Evolutionary conservation across 2,113 vertebrate genomes (phyloP).

Genomic region (Excalfactoria chinensis): DNA sequence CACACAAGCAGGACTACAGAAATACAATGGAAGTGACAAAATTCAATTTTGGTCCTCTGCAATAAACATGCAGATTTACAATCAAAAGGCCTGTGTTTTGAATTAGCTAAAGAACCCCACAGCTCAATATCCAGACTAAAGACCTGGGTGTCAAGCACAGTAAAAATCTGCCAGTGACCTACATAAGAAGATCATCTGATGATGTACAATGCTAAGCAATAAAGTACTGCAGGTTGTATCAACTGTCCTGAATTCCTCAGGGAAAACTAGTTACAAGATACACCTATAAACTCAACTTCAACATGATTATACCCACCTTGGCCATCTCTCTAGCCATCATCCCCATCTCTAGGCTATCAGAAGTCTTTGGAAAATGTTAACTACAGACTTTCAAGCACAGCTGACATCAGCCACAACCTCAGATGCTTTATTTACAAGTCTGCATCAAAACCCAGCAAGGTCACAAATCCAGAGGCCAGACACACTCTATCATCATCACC

Average conservation of each 20-base stretch:
- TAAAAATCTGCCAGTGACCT: rapidly evolving
- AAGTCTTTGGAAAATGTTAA: neutral
- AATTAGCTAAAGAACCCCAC: neutral
- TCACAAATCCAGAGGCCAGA: neutral
- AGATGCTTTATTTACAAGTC: neutral
- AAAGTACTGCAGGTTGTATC: neutral
- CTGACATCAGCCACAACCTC: neutral
- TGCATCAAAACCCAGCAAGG: neutral
- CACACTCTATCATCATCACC: neutral
- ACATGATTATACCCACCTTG: neutral
- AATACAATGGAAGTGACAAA: neutral
- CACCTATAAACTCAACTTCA: neutral
- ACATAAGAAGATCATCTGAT: neutral
- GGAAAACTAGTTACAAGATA: neutral
- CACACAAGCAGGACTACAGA: neutral
- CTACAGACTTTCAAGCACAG: neutral
- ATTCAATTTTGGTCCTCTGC: neutral
- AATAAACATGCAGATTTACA: neutral
- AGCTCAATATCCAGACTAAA: neutral
- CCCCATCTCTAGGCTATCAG: neutral
- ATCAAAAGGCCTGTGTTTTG: neutral
- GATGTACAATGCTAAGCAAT: neutral
- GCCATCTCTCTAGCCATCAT: neutral
- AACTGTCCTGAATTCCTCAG: neutral
- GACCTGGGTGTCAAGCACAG: neutral